Evolutionary conservation across 2,888 invertebrate genomes (phyloP), one percentile per base, ranked within the genome.

Genomic region (Acanthopleura granulata): DNA sequence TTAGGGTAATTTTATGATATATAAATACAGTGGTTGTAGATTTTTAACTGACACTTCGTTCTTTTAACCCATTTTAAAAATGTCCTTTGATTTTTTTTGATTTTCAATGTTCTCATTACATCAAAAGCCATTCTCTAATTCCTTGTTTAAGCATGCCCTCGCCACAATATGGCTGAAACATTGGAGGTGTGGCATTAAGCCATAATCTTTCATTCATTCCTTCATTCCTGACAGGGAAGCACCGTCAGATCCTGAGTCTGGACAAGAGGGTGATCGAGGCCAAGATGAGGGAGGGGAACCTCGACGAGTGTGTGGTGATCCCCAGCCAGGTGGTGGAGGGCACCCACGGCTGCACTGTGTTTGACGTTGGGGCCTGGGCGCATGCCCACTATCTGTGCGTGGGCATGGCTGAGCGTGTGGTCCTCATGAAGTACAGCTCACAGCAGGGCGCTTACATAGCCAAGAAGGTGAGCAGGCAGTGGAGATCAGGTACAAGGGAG

Each of bases 361-460:
- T 91, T 78, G 87, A 87, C 16, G 85, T 83, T 57, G 85, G 84
- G 9, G 69, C 79, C 62, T 83, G 81, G 72, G 81, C 84, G 61
- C 85, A 86, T 70, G 81, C 83, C 25, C 81, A 86, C 15, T 91
- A 89, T 81, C 79, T 91, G 78, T 89, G 89, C 78, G 89, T 89
- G 18, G 91, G 91, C 18, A 89, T 89, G 75, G 84, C 88, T 0
- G 87, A 90, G 61, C 88, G 85, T 72, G 83, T 91, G 27, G 74
- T 85, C 40, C 84, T 93, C 71, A 87, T 92, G 78, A 91, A 91
- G 78, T 93, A 93, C 91, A 90, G 94, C 84, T 91, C 93, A 0
- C 92, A 93, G 72, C 87, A 91, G 66, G 82, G 83, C 75, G 81
- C 79, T 75, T 91, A 90, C 83, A 84, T 84, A 79, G 75, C 87